Conservation (phyloP, 2,888 invertebrate genomes). For the Chrysodeixis includens region DNA sequence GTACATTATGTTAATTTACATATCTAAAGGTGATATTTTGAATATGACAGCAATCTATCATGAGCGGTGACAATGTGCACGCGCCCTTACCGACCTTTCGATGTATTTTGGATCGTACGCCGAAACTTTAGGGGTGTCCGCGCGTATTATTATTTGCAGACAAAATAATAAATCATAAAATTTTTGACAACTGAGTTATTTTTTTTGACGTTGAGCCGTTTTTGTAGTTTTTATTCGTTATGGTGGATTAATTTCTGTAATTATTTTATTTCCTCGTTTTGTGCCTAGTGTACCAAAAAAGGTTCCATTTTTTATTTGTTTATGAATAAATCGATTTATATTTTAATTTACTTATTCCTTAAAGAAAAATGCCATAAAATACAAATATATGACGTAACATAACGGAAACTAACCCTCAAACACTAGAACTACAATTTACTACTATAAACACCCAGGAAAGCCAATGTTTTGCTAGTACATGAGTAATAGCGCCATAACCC, state of each 20-base stretch:
- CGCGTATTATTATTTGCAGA: slow-evolving; percentile 42
- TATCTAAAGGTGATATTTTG: slow-evolving; percentile 78
- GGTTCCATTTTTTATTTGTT: too few relatives aligned
- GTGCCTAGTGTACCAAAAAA: too few relatives aligned
- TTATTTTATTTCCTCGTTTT: background rate
- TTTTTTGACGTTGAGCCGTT: background rate
- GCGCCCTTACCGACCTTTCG: slow-evolving; percentile 74
- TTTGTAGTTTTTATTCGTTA: background rate
- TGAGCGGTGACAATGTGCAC: slow-evolving; percentile 76
- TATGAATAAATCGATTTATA: too few relatives aligned
- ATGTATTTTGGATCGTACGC: slow-evolving; percentile 51
- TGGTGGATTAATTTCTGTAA: background rate
- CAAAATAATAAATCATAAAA: slow-evolving; percentile 20
- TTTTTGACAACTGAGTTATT: slow-evolving; percentile 8
- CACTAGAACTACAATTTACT: background rate
- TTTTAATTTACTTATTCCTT: too few relatives aligned
- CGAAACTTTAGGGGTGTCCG: slow-evolving; percentile 44
- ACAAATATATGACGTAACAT: too few relatives aligned
- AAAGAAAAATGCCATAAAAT: too few relatives aligned
- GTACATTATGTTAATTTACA: slow-evolving; percentile 77
- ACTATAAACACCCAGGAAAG: slow-evolving; percentile 17
- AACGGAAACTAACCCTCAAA: background rate
- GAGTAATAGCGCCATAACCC: slow-evolving; percentile 49
- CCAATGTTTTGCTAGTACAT: slow-evolving; percentile 49
- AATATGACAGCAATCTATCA: slow-evolving; percentile 86